Base-by-base conservation (phyloP, 2,797 vertebrate genomes). In the Spondyliosoma cantharus region DNA sequence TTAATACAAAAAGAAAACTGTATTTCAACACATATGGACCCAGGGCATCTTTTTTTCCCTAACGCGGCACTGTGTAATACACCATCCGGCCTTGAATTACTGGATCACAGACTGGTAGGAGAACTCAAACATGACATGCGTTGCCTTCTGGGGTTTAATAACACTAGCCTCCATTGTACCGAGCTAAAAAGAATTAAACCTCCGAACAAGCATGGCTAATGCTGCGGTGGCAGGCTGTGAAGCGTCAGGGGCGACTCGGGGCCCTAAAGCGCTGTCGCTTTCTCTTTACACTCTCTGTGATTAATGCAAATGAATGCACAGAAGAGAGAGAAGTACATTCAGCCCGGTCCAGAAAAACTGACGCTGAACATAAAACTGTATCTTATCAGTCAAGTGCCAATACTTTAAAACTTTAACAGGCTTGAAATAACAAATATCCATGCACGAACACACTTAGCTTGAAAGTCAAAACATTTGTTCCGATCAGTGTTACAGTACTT, bases 1-100 rank as follows among this genome's bases (percentile, higher is more conserved):
- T 56, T 29, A 64, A 79, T 83, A 87, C 49, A 89, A 84, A 57
- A 90, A 88, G 14, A 76, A 87, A 85, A 80, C 17, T 20, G 48
- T 68, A 25, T 77, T 71, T 58, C 11, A 79, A 80, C 70, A 85
- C 68, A 19, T 15, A 60, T 88, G 86, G 82, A 88, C 88, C 87
- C 66, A 25, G n/a, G 15, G 53, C 52, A 2, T 64, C 9, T 56
- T 58, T 32, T 68, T 32, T 66, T 61, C 49, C 66, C n/a, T n/a
- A 52, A 7, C 54, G 81, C 81, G 80, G 83, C 84, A 88, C 87
- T 76, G 57, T 37, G 43, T 82, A 53, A 71, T 12, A 75, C 81
- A 73, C 14, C n/a, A n/a, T 56, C 75, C 70, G 79, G 67, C 63
- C 61, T 70, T 14, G 25, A 60, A 52, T 74, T 48, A 56, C 2